phyloP scores from a whole-genome alignment of 2,888 invertebrate genomes.

The Oscheius sp. region DNA sequence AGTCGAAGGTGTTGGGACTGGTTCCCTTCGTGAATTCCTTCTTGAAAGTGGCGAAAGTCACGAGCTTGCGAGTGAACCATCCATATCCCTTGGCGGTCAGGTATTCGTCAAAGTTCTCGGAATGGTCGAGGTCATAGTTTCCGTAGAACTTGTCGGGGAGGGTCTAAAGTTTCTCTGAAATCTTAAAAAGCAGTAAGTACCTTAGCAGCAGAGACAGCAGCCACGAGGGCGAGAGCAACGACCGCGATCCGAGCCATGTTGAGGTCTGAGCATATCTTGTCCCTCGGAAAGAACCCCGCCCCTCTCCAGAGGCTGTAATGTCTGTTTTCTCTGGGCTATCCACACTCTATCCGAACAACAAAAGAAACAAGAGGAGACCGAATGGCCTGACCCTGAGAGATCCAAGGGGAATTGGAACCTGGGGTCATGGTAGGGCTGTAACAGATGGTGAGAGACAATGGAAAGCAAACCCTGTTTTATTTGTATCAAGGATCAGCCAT shows the following conservation, averaged over 20 bases:
- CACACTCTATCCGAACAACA: not conserved
- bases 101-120: conserved; percentile 68
- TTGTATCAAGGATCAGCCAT: not conserved
- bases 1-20: conserved; percentile 44
- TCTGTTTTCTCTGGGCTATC: conserved; percentile 6
- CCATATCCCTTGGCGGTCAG: conserved; percentile 63
- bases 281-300: not conserved
- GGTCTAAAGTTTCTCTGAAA: conserved; percentile 16
- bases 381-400: conserved; percentile 16
- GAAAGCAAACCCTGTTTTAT: no score
- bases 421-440: no score
- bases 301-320: conserved; percentile 20
- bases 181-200: not conserved
- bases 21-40: conserved; percentile 57
- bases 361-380: not conserved
- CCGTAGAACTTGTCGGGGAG: conserved; percentile 65
- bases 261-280: not conserved
- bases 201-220: conserved; percentile 36
- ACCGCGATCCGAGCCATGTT: conserved; percentile 23
- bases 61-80: conserved; percentile 66
- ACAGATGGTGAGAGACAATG: no score
- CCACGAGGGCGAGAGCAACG: conserved; percentile 42
- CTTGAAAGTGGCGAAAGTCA: conserved; percentile 64
- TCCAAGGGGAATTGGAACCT: no score
- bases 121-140: conserved; percentile 60